phyloP scores from a whole-genome alignment of 2,113 vertebrate species.

The Anoura caudifer region DNA sequence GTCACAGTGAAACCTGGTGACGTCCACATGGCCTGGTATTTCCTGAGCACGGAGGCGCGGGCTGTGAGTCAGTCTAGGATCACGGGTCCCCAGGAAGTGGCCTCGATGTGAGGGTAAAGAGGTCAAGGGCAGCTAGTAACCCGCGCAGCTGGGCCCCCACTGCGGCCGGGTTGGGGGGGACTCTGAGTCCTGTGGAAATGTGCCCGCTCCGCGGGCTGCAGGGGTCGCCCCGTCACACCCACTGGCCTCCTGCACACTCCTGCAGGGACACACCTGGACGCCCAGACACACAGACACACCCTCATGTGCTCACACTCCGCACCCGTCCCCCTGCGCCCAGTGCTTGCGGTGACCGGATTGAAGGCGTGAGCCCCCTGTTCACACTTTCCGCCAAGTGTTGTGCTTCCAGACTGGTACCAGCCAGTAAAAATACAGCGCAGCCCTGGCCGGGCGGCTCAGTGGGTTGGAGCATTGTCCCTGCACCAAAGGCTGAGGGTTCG shows the following conservation, averaged over 20 bases:
- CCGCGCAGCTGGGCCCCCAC: not conserved
- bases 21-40: not conserved
- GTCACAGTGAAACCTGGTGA: not conserved
- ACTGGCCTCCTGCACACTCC: no score
- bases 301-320: rapidly evolving
- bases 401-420: rapidly evolving
- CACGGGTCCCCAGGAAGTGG: not conserved
- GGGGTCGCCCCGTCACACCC: not conserved
- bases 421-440: no score
- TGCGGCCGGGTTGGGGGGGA: no score
- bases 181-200: not conserved
- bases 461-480: no score
- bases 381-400: rapidly evolving
- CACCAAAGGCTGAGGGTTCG: no score
- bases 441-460: no score
- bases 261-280: not conserved
- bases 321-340: not conserved
- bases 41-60: not conserved
- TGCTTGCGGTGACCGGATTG: rapidly evolving
- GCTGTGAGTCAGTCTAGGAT: not conserved
- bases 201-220: not conserved
- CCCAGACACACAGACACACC: not conserved
- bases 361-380: no score
- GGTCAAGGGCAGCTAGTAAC: not conserved
- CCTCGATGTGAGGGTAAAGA: rapidly evolving